A percentile compares a stretch with the other conserved stretches of the same genome.
Evolutionary conservation across 1,140 invertebrate species (phyloP).

Genomic region (Eciton burchellii): DNA sequence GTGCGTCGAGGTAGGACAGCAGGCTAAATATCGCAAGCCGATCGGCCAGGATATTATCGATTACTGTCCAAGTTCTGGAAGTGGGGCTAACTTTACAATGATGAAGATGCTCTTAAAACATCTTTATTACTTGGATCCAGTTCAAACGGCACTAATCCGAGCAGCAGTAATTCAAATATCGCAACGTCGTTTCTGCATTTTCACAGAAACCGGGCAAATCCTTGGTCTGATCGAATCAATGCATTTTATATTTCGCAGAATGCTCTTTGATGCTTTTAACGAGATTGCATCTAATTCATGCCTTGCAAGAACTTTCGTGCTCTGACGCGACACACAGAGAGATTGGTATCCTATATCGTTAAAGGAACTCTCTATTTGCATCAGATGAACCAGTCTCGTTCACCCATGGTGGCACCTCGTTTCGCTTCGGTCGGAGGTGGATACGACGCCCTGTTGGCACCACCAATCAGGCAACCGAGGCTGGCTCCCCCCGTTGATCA

Average conservation of each 20-base stretch:
- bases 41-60: background rate
- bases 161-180: too few species aligned
- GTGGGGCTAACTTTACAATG: too few species aligned
- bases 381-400: slow-evolving; percentile 83
- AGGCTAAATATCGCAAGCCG: background rate
- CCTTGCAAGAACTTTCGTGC: background rate
- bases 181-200: too few species aligned
- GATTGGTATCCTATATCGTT: too few species aligned
- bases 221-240: too few species aligned
- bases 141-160: too few species aligned
- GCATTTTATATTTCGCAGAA: background rate
- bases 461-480: slow-evolving; percentile 85
- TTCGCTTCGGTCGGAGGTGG: slow-evolving; percentile 90
- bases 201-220: too few species aligned
- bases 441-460: slow-evolving; percentile 89
- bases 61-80: too few species aligned
- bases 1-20: slow-evolving; percentile 79
- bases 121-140: too few species aligned
- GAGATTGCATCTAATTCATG: background rate
- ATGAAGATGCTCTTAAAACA: too few species aligned
- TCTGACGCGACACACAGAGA: slow-evolving; percentile 29
- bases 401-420: slow-evolving; percentile 83
- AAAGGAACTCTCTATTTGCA: background rate
- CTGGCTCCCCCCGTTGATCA: slow-evolving; percentile 86
- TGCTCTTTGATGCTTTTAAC: background rate